Evolutionary conservation across 2,797 vertebrate genomes (phyloP).

Genomic region (Eutrigla gurnardus): DNA sequence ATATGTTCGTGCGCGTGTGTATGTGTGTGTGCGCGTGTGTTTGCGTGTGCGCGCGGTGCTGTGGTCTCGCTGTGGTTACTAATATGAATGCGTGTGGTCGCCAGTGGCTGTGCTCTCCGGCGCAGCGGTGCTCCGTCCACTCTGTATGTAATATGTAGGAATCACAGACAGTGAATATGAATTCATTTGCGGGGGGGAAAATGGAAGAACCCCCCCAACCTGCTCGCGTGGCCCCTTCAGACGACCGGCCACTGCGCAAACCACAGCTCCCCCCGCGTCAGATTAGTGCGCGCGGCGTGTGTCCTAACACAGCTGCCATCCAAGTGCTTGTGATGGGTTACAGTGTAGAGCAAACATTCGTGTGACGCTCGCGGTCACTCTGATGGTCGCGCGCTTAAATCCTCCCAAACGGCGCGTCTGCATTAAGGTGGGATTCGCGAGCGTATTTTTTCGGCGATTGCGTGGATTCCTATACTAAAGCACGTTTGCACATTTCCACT

Average conservation of each 20-base stretch:
- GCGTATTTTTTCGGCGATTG: constrained; percentile 14
- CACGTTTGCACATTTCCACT: constrained; percentile 1
- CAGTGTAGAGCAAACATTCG: constrained; percentile 20
- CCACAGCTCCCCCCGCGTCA: constrained; percentile 22
- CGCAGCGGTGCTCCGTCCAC: constrained; percentile 31
- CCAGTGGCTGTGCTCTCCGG: constrained; percentile 41
- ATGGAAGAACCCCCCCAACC: neutral
- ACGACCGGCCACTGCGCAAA: constrained; percentile 60
- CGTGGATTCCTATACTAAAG: neutral
- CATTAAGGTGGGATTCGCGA: neutral
- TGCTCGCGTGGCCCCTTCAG: neutral
- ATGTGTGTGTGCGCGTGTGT: constrained; percentile 24
- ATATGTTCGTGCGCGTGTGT: no score
- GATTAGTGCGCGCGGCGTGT: constrained; percentile 39
- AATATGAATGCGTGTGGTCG: constrained; percentile 74
- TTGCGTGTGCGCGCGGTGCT: constrained; percentile 42
- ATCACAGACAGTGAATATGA: constrained; percentile 6
- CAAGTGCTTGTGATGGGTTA: constrained; percentile 17
- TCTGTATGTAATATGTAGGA: constrained; percentile 46
- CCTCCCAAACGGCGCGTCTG: neutral
- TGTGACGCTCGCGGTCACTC: constrained; percentile 1
- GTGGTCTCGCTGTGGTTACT: constrained; percentile 63
- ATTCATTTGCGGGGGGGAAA: constrained; percentile 28
- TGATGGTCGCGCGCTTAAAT: neutral
- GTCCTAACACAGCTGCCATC: constrained; percentile 25